phyloP scores from a whole-genome alignment of 2,797 vertebrate species.

The Antennarius maculatus region DNA sequence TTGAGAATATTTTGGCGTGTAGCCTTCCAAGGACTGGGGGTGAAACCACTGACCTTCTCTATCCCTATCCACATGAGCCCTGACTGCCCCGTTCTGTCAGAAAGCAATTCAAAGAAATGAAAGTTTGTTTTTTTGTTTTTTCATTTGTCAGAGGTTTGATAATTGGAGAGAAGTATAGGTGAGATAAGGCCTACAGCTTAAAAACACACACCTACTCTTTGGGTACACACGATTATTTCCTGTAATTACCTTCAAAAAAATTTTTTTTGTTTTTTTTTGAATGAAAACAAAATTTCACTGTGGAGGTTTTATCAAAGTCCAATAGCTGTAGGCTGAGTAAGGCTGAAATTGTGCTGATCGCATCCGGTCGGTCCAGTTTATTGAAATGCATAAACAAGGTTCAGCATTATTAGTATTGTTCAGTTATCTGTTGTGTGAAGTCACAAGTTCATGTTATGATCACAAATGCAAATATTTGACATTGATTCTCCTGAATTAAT shows the following conservation, averaged over 20 bases:
- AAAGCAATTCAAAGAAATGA: too few relatives aligned
- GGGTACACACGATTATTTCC: background rate
- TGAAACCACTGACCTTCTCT: too few relatives aligned
- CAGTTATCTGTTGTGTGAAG: slow-evolving; percentile 25
- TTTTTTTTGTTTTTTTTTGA: background rate
- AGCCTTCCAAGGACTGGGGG: too few relatives aligned
- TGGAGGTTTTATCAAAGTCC: background rate
- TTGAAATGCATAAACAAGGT: too few relatives aligned
- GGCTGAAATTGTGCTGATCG: background rate
- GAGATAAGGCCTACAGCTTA: too few relatives aligned
- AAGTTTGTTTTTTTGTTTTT: too few relatives aligned
- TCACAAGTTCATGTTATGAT: slow-evolving; percentile 21
- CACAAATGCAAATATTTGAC: slow-evolving; percentile 59
- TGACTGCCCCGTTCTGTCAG: too few relatives aligned
- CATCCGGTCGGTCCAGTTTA: too few relatives aligned
- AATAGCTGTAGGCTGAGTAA: background rate
- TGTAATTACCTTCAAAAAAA: background rate
- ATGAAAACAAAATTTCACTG: background rate
- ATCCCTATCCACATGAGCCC: too few relatives aligned
- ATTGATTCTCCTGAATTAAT: slow-evolving; percentile 30
- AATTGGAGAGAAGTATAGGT: background rate
- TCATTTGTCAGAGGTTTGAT: too few relatives aligned
- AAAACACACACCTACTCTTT: background rate
- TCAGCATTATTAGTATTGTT: background rate
- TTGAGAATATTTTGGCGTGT: too few relatives aligned